Conservation (phyloP, 2,797 vertebrate genomes). For the Sebastes cheni region DNA sequence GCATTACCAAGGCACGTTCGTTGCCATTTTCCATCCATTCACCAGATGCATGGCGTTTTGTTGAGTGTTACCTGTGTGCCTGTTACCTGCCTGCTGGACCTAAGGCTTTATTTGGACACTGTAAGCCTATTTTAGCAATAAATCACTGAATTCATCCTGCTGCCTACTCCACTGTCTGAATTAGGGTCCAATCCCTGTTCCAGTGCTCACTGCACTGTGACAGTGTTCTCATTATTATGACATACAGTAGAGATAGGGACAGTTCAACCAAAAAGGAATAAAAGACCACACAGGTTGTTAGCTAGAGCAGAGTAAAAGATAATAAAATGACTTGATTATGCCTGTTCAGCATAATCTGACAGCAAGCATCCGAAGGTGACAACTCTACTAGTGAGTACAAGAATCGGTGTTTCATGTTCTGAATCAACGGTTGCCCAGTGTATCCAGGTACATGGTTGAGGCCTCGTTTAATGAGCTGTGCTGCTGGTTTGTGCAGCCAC, state of each 20-base stretch:
- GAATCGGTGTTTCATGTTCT: constrained; percentile 2
- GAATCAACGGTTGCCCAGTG: constrained; percentile 8
- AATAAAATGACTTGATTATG: not conserved
- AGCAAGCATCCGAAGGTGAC: constrained; percentile 3
- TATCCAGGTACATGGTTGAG: constrained; percentile 6
- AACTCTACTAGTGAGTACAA: not conserved
- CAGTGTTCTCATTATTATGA: not conserved
- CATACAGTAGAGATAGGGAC: not conserved
- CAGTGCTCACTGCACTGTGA: not conserved
- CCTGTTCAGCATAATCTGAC: not conserved
- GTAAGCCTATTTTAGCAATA: not conserved
- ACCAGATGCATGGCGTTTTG: not conserved
- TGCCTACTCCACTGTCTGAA: not conserved
- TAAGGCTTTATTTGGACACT: not conserved
- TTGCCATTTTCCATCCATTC: not conserved
- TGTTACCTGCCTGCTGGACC: not conserved
- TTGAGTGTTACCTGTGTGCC: too few relatives aligned
- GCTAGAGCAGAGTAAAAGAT: not conserved
- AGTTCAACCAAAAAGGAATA: not conserved
- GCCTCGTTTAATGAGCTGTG: constrained; percentile 38
- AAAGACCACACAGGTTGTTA: not conserved
- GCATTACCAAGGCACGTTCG: not conserved
- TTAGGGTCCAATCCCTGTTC: not conserved
- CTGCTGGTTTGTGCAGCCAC: constrained; percentile 38
- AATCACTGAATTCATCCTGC: not conserved